Base-by-base conservation (phyloP, 2,888 invertebrate species). In the Apamea anceps region DNA sequence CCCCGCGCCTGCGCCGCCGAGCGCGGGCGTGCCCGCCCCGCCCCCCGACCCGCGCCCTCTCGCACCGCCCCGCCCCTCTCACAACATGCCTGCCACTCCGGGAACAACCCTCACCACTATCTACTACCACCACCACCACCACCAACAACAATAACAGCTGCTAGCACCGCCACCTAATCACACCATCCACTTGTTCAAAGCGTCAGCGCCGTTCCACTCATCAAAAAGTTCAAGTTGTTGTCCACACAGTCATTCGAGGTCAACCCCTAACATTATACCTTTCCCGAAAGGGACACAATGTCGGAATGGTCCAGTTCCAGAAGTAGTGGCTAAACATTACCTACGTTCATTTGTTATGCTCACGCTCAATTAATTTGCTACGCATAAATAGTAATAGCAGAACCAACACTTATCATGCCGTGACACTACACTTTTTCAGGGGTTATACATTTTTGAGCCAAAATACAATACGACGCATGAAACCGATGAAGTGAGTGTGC, bases 21-120 rank as follows among this genome's bases (percentile, higher is more conserved):
- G 85, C 79, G 88, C 88, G 88, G 82, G 88, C 84, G 84, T 88
- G 89, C 85, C 89, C 90, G 89, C 91, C 83, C 88, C 90, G 88
- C 89, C 87, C 87, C 90, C 85, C 89, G 88, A 70, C 89, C 85
- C 83, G 84, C 84, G 86, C 82, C 80, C 77, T 72, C 72, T 57
- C 76, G 79, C 88, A 82, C 85, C 88, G 89, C 88, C 84, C 80
- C 78, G 80, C 84, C 89, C 87, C 87, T 87, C 85, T 86, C 81
- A 87, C 88, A 89, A 87, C 85, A 87, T 87, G 87, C 85, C 81
- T 72, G 83, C 85, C 88, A 72, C 79, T 85, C 79, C 80, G 81
- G 81, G 79, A 85, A 87, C 87, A 86, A 81, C 89, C 87, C 89
- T 89, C 84, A 84, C 89, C 32, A 82, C 84, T 71, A 57, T 57